A percentile compares a stretch with the other conserved stretches of the same genome.
phyloP scores from a whole-genome alignment of 1,140 invertebrate genomes.

The Phymastichus coffea region DNA sequence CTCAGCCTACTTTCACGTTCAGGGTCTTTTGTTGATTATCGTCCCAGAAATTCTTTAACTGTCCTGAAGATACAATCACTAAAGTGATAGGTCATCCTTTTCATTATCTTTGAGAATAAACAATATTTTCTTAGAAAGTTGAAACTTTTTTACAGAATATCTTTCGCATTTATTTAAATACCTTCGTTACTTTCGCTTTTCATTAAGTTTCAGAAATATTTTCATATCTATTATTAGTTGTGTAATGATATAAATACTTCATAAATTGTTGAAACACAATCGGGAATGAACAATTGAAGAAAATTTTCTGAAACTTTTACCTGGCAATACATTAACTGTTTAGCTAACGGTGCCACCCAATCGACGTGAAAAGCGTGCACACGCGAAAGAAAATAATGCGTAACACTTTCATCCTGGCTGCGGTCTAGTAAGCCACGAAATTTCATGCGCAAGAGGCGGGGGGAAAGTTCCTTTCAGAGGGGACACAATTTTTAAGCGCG shows the following conservation, averaged over 20 bases:
- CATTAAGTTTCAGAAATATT: too few species aligned
- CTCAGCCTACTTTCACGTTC: conserved; percentile 11
- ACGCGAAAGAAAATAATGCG: neutral
- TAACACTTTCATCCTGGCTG: conserved; percentile 6
- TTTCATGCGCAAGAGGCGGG: neutral
- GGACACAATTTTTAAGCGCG: conserved; percentile 9
- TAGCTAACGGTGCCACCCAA: neutral
- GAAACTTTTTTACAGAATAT: too few species aligned
- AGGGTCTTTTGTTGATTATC: neutral
- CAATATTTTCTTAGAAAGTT: too few species aligned
- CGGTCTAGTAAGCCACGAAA: conserved; percentile 17
- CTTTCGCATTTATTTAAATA: too few species aligned
- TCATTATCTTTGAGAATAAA: too few species aligned
- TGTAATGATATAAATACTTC: too few species aligned
- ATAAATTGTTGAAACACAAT: too few species aligned
- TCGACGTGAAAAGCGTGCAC: neutral
- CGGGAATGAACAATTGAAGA: too few species aligned
- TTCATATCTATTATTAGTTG: too few species aligned
- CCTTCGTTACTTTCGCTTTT: too few species aligned
- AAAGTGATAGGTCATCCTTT: too few species aligned
- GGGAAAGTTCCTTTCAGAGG: conserved; percentile 12
- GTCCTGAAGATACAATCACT: neutral
- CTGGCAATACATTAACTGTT: neutral
- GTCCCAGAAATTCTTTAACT: neutral
- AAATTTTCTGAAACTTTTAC: neutral